A percentile compares a stretch with the other conserved stretches of the same genome.
phyloP scores from a whole-genome alignment of 2,797 vertebrate species.

The Chelidonichthys spinosus region DNA sequence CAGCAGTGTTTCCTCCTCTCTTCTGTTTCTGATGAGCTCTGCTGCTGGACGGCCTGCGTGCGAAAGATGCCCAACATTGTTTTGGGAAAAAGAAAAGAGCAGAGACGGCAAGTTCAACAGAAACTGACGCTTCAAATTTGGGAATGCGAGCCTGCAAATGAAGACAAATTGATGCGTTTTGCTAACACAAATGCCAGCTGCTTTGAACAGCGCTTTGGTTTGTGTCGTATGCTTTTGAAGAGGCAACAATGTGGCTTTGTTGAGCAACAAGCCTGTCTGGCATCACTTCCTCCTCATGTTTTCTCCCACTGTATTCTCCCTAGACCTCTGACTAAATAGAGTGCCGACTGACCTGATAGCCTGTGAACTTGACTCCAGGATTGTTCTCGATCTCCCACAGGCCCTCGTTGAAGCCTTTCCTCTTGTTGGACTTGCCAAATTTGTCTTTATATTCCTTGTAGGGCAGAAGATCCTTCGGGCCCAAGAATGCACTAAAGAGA shows the following conservation, averaged over 20 bases:
- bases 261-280: conserved; percentile 4
- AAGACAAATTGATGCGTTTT: not conserved
- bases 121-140: not conserved
- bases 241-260: conserved; percentile 24
- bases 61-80: not conserved
- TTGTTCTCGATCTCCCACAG: conserved; percentile 99
- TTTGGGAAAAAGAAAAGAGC: not conserved
- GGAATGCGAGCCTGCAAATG: not conserved
- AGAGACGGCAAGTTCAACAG: not conserved
- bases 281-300: not conserved
- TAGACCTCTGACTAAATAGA: conserved; percentile 6
- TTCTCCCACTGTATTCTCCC: conserved; percentile 6
- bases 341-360: conserved; percentile 88
- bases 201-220: conserved; percentile 5
- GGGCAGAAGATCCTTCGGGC: conserved; percentile 96
- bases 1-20: conserved; percentile 91
- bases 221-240: conserved; percentile 2
- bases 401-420: conserved; percentile 99
- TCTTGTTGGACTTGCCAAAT: conserved; percentile 98
- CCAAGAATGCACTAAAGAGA: conserved; percentile 90
- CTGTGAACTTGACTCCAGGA: conserved; percentile 97
- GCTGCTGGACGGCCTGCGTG: conserved; percentile 90
- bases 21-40: conserved; percentile 95
- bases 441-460: conserved; percentile 99
- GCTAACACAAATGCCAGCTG: not conserved